Conservation (phyloP, 1,140 invertebrate species). For the Calosoma granatense region DNA sequence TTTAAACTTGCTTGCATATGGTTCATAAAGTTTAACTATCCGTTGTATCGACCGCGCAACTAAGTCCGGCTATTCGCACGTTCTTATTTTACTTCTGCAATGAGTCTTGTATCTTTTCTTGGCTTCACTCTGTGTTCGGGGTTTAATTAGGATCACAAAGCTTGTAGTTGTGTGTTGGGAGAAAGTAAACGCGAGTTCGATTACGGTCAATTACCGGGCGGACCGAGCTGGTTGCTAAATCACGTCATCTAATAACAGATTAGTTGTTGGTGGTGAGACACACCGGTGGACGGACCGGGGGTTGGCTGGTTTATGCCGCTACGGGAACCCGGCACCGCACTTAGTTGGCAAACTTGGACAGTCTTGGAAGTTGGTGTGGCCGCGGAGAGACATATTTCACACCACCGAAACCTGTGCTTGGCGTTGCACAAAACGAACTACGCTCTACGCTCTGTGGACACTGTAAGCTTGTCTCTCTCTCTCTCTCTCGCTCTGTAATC, state of each 20-base stretch:
- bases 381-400: constrained; percentile 25
- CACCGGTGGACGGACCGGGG: not conserved
- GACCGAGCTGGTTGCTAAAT: constrained; percentile 18
- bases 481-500: not conserved
- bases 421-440: constrained; percentile 10
- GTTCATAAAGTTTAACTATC: no score
- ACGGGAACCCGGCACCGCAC: constrained; percentile 15
- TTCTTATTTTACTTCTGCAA: no score
- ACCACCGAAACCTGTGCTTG: constrained; percentile 20
- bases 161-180: no score
- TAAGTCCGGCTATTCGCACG: no score
- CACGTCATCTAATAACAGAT: constrained; percentile 22
- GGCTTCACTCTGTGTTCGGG: no score
- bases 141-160: no score
- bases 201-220: constrained; percentile 20
- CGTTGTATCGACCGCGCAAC: no score
- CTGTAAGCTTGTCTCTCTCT: not conserved
- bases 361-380: constrained; percentile 23
- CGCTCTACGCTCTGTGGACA: not conserved
- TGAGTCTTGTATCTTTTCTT: no score
- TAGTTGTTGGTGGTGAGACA: constrained; percentile 20
- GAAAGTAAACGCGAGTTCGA: constrained; percentile 9
- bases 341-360: constrained; percentile 24
- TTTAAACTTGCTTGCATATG: no score
- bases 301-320: not conserved